Conservation (phyloP, 1,140 invertebrate genomes). For the Arctopsyche grandis region DNA sequence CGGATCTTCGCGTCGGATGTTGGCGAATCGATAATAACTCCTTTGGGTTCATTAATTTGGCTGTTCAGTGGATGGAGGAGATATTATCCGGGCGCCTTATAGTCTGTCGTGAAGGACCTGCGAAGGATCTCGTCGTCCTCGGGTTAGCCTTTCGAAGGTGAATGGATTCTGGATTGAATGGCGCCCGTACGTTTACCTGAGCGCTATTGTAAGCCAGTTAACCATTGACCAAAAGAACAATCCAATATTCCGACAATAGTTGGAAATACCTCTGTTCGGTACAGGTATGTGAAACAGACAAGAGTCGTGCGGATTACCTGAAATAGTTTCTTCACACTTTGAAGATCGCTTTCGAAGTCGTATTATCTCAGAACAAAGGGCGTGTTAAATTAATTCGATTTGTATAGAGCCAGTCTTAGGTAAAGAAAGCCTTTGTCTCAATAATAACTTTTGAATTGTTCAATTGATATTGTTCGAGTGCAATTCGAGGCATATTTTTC, state of each 20-base stretch:
- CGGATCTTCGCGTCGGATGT: not conserved
- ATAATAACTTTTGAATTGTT: too few species aligned
- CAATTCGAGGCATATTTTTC: too few species aligned
- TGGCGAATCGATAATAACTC: not conserved
- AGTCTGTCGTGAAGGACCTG: conserved; percentile 45
- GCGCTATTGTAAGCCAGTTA: conserved; percentile 13
- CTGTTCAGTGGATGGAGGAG: not conserved
- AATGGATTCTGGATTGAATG: conserved; percentile 4
- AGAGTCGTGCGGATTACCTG: too few species aligned
- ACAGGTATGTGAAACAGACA: not conserved
- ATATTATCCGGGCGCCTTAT: conserved; percentile 24
- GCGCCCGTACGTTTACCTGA: conserved; percentile 3
- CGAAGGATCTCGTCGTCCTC: not conserved
- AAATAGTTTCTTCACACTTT: too few species aligned
- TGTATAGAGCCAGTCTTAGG: too few species aligned
- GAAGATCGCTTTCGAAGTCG: too few species aligned
- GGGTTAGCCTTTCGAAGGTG: not conserved
- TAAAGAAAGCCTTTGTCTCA: too few species aligned
- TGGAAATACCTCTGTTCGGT: not conserved
- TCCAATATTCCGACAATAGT: not conserved
- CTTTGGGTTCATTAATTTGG: not conserved
- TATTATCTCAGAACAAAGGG: too few species aligned
- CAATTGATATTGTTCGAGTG: too few species aligned
- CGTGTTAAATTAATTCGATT: too few species aligned
- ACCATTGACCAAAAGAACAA: conserved; percentile 31